phyloP scores from a whole-genome alignment of 2,113 vertebrate genomes.

The Engystomops pustulosus region DNA sequence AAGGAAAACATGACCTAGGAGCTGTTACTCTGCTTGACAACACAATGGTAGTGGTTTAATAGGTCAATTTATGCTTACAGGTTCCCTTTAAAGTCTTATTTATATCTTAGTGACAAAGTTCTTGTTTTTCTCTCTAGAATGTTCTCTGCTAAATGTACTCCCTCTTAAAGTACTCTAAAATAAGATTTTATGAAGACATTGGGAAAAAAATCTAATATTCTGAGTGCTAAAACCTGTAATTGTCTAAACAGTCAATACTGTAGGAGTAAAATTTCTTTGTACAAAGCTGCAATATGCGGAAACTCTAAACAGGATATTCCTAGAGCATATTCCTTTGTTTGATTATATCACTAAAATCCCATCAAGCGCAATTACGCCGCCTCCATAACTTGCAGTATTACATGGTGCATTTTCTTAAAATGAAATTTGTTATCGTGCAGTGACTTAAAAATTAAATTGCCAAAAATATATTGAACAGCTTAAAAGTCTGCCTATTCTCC shows the following conservation, averaged over 20 bases:
- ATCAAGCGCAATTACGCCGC: conserved; percentile 24
- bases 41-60: too few relatives aligned
- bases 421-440: conserved; percentile 20
- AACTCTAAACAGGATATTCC: background rate
- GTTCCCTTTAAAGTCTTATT: too few relatives aligned
- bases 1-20: too few relatives aligned
- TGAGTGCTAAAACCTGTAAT: too few relatives aligned
- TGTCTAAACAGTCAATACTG: background rate
- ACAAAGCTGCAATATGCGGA: background rate
- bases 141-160: background rate
- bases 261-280: background rate
- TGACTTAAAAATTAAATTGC: conserved; percentile 26
- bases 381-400: background rate
- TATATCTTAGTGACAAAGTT: too few relatives aligned
- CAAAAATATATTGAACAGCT: background rate
- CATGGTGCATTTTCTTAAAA: background rate
- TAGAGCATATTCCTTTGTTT: conserved; percentile 3
- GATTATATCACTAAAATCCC: conserved; percentile 26
- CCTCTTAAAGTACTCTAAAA: background rate
- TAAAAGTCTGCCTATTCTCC: conserved; percentile 1
- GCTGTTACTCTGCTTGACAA: too few relatives aligned
- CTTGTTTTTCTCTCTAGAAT: background rate
- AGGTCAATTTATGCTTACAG: too few relatives aligned
- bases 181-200: background rate
- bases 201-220: background rate